Evolutionary conservation across 2,113 vertebrate genomes (phyloP), one percentile per base, ranked within the genome.

Genomic region (Platanista minor): DNA sequence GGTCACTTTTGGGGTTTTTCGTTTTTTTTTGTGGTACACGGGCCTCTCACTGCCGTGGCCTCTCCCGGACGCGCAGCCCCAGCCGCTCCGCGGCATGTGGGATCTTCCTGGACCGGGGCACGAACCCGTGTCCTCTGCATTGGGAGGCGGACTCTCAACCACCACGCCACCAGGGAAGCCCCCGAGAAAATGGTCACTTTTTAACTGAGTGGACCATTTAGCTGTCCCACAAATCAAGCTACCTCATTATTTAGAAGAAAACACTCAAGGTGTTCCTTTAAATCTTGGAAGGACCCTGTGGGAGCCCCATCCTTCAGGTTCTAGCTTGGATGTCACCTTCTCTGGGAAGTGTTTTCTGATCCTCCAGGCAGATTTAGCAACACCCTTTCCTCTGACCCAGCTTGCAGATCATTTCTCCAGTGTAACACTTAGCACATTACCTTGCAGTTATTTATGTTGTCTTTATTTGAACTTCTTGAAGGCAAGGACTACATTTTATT

Each of bases 401-500:
- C 49, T 41, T 10, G 18, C 3, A 27, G 29, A 31, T 64, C 49
- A 82, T 86, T 84, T 83, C 61, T 72, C 61, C 69, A 59, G 46
- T 43, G 39, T 66, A n/a, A 67, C 17, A 71, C 8, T 52, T 59
- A 59, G 20, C 31, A 25, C 11, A 14, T 64, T 52, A 72, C 46
- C 31, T 71, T 71, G 15, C 23, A 54, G 27, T 59, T 89, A 81
- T 43, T 72, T 61, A 31, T 62, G 46, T 72, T 93, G 80, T 59
- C 69, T 96, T 84, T 82, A 72, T 72, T 67, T 91, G 29, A 82
- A 89, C 46, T 69, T 96, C 54, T 77, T 84, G 57, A 86, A 64
- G 62, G 62, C 66, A 93, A 87, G 27, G 57, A 64, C 29, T 59
- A 29, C 6, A 66, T 94, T 91, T 91, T 77, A 78, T 64, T 89